A percentile compares a stretch with the other conserved stretches of the same genome.
Evolutionary conservation across 1,140 invertebrate species (phyloP).

Genomic region (Acyrthosiphon pisum): DNA sequence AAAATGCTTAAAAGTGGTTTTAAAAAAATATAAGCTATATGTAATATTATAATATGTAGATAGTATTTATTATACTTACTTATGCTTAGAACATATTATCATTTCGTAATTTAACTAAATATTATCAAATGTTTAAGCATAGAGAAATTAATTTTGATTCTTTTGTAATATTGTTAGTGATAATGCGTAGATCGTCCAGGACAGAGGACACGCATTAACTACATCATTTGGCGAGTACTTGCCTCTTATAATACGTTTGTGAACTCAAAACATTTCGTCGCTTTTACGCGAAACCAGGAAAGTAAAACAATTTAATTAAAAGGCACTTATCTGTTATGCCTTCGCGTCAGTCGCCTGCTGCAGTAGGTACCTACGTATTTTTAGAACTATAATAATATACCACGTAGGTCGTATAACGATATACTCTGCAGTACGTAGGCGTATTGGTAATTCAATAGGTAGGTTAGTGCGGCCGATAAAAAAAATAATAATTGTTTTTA

Average conservation of each 20-base stretch:
- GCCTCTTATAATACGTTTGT: background rate
- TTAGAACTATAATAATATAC: background rate
- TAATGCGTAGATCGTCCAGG: background rate
- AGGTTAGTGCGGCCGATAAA: background rate
- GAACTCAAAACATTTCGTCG: background rate
- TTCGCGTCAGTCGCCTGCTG: no score
- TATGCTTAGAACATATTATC: no score
- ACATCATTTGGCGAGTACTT: background rate
- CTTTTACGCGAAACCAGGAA: background rate
- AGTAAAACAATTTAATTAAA: background rate
- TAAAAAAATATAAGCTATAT: no score
- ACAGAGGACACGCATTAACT: background rate
- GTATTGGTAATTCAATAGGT: no score
- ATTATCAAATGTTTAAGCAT: no score
- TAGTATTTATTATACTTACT: no score
- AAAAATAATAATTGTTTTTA: background rate
- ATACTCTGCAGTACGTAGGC: background rate
- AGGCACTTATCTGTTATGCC: background rate
- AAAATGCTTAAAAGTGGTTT: no score
- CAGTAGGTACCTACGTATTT: background rate
- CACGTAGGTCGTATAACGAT: background rate
- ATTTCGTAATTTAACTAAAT: no score
- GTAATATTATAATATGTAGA: no score
- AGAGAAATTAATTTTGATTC: background rate
- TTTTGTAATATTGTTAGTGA: background rate